Base-by-base conservation (phyloP, 2,888 invertebrate genomes). In the Drosophila ezoana region DNA sequence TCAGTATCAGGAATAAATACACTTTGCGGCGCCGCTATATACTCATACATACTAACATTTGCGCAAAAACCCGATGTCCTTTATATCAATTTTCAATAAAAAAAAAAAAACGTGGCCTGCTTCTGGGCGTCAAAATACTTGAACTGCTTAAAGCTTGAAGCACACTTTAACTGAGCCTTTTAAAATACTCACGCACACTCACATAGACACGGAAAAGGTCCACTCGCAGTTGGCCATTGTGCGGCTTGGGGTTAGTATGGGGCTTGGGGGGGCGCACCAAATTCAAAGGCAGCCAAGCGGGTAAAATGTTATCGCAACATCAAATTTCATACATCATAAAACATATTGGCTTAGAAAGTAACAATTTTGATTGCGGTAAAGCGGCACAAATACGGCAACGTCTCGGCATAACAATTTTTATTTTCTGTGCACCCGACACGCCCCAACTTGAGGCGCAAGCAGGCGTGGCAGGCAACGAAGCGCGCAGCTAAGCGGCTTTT, bases 291-390 rank as follows among this genome's bases (percentile, higher is more conserved):
- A 86, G 68, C 71, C 83, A 74, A 86, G 84, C 80, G 86, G 86
- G 80, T 83, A 87, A 88, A 87, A 81, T 88, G 87, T 88, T 88
- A 86, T 86, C 88, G 89, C 86, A 89, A 89, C 89, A 89, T 89
- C 89, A 89, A 89, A 89, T 89, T 89, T 89, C 89, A 89, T 89
- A 89, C 89, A 89, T 89, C 89, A 89, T 89, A 89, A 89, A 89
- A 89, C 89, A 89, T 89, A 89, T 89, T 89, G 89, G 89, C 89
- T 89, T 85, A 89, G 83, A 87, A 88, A 80, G 87, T 89, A 88
- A 87, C 88, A 79, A 84, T 86, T 86, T 87, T 87, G 87, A 86
- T 87, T 85, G 86, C 83, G 87, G 84, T 83, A 82, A 80, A 61
- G 74, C 85, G 76, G 80, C 80, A 75, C 73, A 81, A 68, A 63